Conservation (phyloP, 2,113 vertebrate genomes). For the Chloebia gouldiae region DNA sequence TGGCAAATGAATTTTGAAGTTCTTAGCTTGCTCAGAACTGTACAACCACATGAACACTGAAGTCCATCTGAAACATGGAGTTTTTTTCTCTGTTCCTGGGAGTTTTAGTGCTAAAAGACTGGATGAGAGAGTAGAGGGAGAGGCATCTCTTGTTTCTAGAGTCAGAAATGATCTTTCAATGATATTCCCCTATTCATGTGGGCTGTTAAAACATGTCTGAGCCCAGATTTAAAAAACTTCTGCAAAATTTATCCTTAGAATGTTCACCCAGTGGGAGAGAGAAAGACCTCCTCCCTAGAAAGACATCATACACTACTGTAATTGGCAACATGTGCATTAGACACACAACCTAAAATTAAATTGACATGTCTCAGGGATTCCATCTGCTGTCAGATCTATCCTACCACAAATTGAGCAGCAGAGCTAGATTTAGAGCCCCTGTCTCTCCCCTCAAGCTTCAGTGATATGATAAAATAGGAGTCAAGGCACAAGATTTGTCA, state of each 20-base stretch:
- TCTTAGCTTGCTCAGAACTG: accelerated
- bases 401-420: background rate
- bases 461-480: background rate
- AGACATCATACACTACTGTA: background rate
- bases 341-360: slow-evolving; percentile 22
- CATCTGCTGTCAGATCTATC: slow-evolving; percentile 22
- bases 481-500: background rate
- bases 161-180: background rate
- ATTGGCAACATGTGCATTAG: slow-evolving; percentile 3
- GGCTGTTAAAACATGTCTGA: background rate
- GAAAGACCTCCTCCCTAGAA: slow-evolving; percentile 22
- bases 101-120: background rate
- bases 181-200: background rate
- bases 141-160: background rate
- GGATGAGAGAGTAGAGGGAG: background rate
- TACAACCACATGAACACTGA: background rate
- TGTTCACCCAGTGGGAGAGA: slow-evolving; percentile 15
- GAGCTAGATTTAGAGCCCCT: background rate
- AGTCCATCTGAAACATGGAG: background rate
- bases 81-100: background rate
- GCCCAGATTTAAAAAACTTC: background rate
- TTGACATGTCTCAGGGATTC: background rate
- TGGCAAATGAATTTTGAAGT: background rate
- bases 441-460: background rate
- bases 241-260: background rate